Percentiles rank a stretch among this genome's conserved stretches.
Conservation (phyloP, 2,113 vertebrate species). For the Catagonus wagneri region DNA sequence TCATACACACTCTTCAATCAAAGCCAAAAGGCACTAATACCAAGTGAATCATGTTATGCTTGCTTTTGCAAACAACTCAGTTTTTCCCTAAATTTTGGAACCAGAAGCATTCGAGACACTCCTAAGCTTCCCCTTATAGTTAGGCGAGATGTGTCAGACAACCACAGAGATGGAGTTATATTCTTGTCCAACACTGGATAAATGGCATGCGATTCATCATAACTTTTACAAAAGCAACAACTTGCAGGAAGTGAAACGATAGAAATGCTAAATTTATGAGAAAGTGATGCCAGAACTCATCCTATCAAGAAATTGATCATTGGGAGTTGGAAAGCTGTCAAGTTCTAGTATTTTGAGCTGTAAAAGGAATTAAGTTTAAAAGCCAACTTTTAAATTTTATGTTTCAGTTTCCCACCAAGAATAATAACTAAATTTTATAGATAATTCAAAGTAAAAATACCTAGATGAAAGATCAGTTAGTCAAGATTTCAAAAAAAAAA, state of each 20-base stretch:
- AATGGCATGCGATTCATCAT: neutral
- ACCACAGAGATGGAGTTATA: slow-evolving; percentile 18
- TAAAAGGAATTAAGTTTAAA: slow-evolving; percentile 52
- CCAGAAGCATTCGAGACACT: slow-evolving; percentile 41
- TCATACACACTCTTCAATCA: neutral
- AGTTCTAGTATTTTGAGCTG: slow-evolving; percentile 5
- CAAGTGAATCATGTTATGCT: slow-evolving; percentile 20
- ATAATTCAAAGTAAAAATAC: neutral
- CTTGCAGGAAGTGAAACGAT: neutral
- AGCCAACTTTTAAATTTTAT: neutral
- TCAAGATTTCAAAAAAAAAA: neutral
- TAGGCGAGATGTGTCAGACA: slow-evolving; percentile 55
- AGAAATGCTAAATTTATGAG: neutral
- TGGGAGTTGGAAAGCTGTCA: neutral
- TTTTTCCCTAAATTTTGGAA: slow-evolving; percentile 47
- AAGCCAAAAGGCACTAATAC: neutral
- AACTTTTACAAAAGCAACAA: neutral
- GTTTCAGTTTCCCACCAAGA: slow-evolving; percentile 3
- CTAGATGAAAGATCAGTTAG: neutral
- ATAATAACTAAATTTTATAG: neutral
- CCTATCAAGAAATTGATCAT: neutral
- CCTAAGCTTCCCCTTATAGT: slow-evolving; percentile 37
- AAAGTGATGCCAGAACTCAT: neutral
- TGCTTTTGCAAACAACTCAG: neutral
- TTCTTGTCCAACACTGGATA: neutral